Conservation (phyloP, 1,140 invertebrate genomes). For the Leptinotarsa undecemlineata region DNA sequence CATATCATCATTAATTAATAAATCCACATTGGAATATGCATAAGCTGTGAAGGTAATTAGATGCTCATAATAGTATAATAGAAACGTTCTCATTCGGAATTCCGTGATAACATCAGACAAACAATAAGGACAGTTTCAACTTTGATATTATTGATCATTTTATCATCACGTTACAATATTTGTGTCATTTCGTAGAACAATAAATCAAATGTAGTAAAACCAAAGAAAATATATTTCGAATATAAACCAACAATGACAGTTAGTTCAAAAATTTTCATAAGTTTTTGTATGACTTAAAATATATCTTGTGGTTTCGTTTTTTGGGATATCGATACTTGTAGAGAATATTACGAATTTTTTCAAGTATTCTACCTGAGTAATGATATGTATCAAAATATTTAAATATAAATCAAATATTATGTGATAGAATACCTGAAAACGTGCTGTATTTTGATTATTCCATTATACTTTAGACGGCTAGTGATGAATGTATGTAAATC, state of each 20-base stretch:
- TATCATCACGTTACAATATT: too few species aligned
- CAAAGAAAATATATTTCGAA: not conserved
- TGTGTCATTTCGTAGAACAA: too few species aligned
- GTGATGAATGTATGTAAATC: slow-evolving; percentile 32
- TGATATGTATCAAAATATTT: not conserved
- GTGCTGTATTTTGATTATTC: slow-evolving; percentile 44
- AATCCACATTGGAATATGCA: too few species aligned
- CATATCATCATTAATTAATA: too few species aligned
- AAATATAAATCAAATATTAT: not conserved
- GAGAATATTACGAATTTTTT: not conserved
- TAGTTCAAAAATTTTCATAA: not conserved
- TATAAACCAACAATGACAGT: not conserved
- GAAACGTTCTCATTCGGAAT: too few species aligned
- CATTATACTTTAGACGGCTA: slow-evolving; percentile 44
- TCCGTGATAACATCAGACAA: too few species aligned
- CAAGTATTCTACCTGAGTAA: not conserved
- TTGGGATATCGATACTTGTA: slow-evolving; percentile 2
- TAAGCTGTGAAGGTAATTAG: too few species aligned
- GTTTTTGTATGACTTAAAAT: not conserved
- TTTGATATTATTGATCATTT: too few species aligned
- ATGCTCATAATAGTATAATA: too few species aligned
- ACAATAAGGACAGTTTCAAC: too few species aligned
- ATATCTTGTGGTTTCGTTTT: not conserved
- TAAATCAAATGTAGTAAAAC: too few species aligned
- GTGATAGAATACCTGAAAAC: not conserved